Evolutionary conservation across 2,888 invertebrate species (phyloP).

Genomic region (Saturnia pavonia): DNA sequence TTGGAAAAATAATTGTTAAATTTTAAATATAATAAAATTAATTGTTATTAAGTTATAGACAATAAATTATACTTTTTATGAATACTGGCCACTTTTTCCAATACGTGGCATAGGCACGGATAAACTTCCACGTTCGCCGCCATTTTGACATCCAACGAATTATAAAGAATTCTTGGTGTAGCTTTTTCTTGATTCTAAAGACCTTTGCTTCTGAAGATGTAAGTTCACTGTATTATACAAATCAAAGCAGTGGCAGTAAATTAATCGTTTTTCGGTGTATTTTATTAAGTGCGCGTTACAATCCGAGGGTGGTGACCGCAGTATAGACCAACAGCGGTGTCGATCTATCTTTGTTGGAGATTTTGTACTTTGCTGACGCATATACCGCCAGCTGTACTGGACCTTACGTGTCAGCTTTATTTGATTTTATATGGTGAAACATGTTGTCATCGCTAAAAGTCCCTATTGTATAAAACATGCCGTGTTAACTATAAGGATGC

Average conservation of each 20-base stretch:
- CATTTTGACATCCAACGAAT: conserved; percentile 91
- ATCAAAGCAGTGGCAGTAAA: conserved; percentile 23
- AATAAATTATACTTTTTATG: conserved; percentile 34
- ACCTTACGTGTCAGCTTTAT: conserved; percentile 19
- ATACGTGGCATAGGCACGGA: conserved; percentile 92
- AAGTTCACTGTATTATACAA: conserved; percentile 51
- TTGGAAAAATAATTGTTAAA: neutral
- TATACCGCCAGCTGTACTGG: conserved; percentile 16
- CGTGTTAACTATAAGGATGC: conserved; percentile 61
- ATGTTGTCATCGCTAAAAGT: conserved; percentile 16
- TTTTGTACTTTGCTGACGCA: conserved; percentile 25
- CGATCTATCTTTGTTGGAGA: conserved; percentile 68
- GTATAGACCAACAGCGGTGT: conserved; percentile 79
- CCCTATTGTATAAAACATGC: conserved; percentile 33
- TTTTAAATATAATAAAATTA: neutral
- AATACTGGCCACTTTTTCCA: conserved; percentile 79
- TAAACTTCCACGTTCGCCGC: conserved; percentile 88
- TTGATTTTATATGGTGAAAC: neutral
- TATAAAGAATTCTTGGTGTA: conserved; percentile 86
- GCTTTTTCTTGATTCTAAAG: conserved; percentile 83
- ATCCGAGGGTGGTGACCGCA: conserved; percentile 80
- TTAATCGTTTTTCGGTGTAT: conserved; percentile 29
- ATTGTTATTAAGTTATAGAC: conserved; percentile 13
- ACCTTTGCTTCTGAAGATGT: conserved; percentile 80
- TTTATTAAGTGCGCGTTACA: conserved; percentile 42